Evolutionary conservation across 2,113 vertebrate species (phyloP), one percentile per base, ranked within the genome.

Genomic region (Phaethornis superciliosus): DNA sequence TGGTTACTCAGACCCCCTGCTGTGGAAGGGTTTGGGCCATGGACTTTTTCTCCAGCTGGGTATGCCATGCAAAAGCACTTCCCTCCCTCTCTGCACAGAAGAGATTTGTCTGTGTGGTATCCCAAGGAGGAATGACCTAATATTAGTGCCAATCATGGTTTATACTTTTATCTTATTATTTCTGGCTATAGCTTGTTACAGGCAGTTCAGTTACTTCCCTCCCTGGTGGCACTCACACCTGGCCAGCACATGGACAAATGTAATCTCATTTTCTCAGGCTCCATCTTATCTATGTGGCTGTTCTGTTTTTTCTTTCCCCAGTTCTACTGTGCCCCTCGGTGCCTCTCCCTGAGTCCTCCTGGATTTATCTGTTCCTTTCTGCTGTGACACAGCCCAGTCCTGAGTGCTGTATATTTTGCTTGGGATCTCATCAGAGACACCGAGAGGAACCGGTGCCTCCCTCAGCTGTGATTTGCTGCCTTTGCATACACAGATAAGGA

Each of bases 401-500:
- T 60, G 54, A 90, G 75, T 20, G n/a, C 40, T 71, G 58, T 32
- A 6, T 79, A 59, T 94, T 92, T 95, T 76, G 58, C 83, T 62
- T 93, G 86, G 54, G 81, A 88, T 93, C 46, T 90, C 77, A 76
- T 78, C 80, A 90, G 79, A 94, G n/a, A n/a, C 44, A 75, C 11
- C 64, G 70, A 86, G 54, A 75, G 44, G 69, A 89, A 72, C 8
- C 4, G 33, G 58, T 72, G 62, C 46, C 70, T 96, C 58, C 22
- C 62, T 72, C 54, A 76, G 74, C 74, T 42, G 12, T 62, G 49
- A 85, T 76, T 30, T 58, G 54, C 79, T 62, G 77, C 40, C 64
- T 81, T 95, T 92, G 69, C 30, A 23, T 46, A 71, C 21, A 21
- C 2, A 95, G 90, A 75, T 68, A 92, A 89, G 58, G 86, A 88